phyloP scores from a whole-genome alignment of 2,797 vertebrate species.

The Poecilia velifera region DNA sequence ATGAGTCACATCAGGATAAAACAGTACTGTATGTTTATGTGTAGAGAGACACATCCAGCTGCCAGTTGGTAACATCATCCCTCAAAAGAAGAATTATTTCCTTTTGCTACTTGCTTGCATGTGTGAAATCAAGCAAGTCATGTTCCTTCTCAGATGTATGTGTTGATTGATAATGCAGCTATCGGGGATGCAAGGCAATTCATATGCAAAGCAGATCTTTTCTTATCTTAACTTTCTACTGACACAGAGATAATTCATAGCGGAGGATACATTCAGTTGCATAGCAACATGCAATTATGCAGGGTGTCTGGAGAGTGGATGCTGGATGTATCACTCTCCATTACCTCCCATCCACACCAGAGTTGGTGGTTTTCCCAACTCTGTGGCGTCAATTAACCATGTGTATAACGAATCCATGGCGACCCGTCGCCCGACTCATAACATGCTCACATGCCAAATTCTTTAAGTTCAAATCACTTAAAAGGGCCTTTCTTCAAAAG shows the following conservation, averaged over 20 bases:
- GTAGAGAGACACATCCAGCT: not conserved
- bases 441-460: constrained; percentile 21
- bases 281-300: constrained; percentile 80
- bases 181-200: constrained; percentile 56
- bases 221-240: constrained; percentile 70
- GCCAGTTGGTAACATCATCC: constrained; percentile 5
- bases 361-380: constrained; percentile 30
- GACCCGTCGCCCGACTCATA: constrained; percentile 14
- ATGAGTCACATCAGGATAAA: not conserved
- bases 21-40: not conserved
- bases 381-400: constrained; percentile 51
- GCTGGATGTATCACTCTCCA: constrained; percentile 51
- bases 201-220: constrained; percentile 69
- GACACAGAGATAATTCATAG: constrained; percentile 72
- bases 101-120: not conserved
- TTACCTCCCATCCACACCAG: constrained; percentile 37
- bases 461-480: constrained; percentile 29
- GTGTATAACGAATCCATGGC: constrained; percentile 31
- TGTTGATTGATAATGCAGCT: constrained; percentile 47
- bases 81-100: constrained; percentile 10
- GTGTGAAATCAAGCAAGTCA: constrained; percentile 18
- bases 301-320: constrained; percentile 63
- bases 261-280: constrained; percentile 74
- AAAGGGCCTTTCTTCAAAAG: constrained; percentile 24
- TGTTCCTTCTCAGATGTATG: constrained; percentile 17